Base-by-base conservation (phyloP, 37 sponge, comb jelly and placozoan genomes). In the Aplysina aerophoba region DNA sequence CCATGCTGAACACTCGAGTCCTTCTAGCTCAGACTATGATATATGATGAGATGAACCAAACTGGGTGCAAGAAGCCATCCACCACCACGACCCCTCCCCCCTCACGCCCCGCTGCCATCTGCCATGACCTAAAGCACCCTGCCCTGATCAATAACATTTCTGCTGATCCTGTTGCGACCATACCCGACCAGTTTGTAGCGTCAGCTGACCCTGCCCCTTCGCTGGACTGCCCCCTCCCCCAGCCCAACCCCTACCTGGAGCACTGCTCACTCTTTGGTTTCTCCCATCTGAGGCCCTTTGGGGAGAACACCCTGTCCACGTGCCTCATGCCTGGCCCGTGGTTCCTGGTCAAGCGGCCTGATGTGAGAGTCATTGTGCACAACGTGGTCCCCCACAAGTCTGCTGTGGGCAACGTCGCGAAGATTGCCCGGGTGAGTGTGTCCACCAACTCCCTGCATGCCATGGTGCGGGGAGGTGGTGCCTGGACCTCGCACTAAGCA, bases 211-310 rank as follows among this genome's bases (percentile, higher is more conserved):
- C 37, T 12, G 25, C 53, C 20, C 78, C 54, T 1, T 19, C 41
- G 1, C 14, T 2, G 12, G 38, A 44, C n/a, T 71, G 73, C 11
- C 36, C 36, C 20, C 38, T 39, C 13, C 1, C 20, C 1, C n/a
- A 24, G n/a, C 20, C 37, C 25, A 41, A 19, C 41, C 37, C 78
- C 13, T 2, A 40, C 1, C 78, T 75, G 54, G 54, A 75, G 78
- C 90, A 89, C 54, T 92, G 93, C 77, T 89, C 89, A 55, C 24
- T 81, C 20, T 89, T 89, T 77, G 40, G 73, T 30, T 79, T 65
- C 73, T 92, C 93, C 6, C 89, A 89, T 25, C 58, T 92, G 0
- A 64, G 89, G 27, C 36, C 87, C n/a, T 92, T 89, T 37, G 34
- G 50, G 8, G 37, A 15, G 8, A 34, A 64, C 38, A 34, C 34